These are phyloP conservation scores for Grapholita molesta DNA, from an alignment of 1,140 invertebrate species.

Conservation along the genomic window DNA sequence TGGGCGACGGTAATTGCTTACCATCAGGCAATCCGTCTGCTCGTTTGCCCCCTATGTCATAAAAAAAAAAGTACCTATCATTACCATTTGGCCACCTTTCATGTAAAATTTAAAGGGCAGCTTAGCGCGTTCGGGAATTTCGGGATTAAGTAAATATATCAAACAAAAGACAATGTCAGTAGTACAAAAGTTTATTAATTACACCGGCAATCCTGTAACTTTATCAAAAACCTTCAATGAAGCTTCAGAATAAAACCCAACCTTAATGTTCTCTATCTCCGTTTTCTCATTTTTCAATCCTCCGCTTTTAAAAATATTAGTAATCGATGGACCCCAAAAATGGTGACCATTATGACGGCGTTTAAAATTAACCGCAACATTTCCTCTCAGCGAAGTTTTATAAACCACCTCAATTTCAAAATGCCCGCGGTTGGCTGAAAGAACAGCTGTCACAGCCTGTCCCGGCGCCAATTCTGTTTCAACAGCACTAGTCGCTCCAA, in stretches of 20 bases:
- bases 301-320: constrained; percentile 40
- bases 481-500: constrained; percentile 47
- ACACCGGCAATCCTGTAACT: constrained; percentile 32
- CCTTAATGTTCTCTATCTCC: constrained; percentile 38
- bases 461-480: constrained; percentile 54
- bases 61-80: too few relatives aligned
- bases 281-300: constrained; percentile 42
- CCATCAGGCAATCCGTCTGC: too few relatives aligned
- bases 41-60: too few relatives aligned
- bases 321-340: constrained; percentile 54
- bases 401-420: constrained; percentile 54
- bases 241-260: constrained; percentile 49
- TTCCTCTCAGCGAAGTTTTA: constrained; percentile 39
- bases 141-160: background rate
- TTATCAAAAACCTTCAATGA: constrained; percentile 54
- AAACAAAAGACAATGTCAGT: background rate
- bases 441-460: constrained; percentile 46
- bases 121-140: too few relatives aligned
- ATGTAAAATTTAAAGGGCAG: too few relatives aligned
- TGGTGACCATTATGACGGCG: constrained; percentile 44
- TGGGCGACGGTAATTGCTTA: too few relatives aligned
- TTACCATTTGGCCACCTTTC: too few relatives aligned
- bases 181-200: background rate
- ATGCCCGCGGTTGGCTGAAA: constrained; percentile 45
- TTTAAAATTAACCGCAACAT: constrained; percentile 52